Conservation (phyloP, 92 coral and sea anemone species). For the Heliopora coerulea region DNA sequence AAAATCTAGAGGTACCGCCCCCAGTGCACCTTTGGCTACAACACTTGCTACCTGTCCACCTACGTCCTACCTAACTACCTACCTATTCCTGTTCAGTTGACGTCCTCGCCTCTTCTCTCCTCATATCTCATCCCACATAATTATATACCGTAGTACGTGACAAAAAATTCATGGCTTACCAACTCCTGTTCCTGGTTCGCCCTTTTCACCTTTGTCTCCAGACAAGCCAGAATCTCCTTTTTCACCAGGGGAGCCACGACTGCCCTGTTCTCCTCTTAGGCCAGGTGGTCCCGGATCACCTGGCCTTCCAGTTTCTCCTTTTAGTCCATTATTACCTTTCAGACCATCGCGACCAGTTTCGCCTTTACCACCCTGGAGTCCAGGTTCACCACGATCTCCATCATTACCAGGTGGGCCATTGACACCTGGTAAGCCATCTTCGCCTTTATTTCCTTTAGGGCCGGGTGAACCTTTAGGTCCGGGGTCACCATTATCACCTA, state of each 20-base stretch:
- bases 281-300: constrained; percentile 26
- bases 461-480: constrained; percentile 1
- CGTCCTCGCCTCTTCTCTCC: too few relatives aligned
- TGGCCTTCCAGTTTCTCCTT: background rate
- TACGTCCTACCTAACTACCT: too few relatives aligned
- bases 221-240: constrained; percentile 45
- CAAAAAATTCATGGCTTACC: background rate
- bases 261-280: too few relatives aligned
- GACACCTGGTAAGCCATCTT: constrained; percentile 29
- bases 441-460: constrained; percentile 14
- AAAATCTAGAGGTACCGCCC: too few relatives aligned
- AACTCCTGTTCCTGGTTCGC: constrained; percentile 39
- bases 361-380: constrained; percentile 22
- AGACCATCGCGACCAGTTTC: constrained; percentile 14
- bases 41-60: too few relatives aligned
- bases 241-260: constrained; percentile 40
- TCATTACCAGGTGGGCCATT: constrained; percentile 21
- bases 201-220: constrained; percentile 52
- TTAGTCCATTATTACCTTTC: constrained; percentile 26
- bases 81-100: too few relatives aligned
- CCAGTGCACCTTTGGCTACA: too few relatives aligned
- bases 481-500: constrained; percentile 2
- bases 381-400: constrained; percentile 28
- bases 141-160: too few relatives aligned
- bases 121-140: too few relatives aligned